Evolutionary conservation across 2,888 invertebrate species (phyloP).

Genomic region (Latrodectus elegans): DNA sequence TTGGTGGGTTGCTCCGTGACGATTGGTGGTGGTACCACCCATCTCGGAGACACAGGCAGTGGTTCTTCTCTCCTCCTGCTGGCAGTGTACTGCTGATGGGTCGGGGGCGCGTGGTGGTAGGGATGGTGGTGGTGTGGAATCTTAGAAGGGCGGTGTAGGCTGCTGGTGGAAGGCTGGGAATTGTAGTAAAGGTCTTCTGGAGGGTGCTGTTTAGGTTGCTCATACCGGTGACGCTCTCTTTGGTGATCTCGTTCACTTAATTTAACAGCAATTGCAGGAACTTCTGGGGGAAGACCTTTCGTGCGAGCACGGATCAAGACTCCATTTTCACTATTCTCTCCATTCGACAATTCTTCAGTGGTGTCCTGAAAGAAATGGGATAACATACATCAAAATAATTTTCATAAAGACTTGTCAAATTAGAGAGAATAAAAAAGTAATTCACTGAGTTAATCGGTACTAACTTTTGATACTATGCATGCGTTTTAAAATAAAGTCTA

Average conservation of each 20-base stretch:
- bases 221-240: constrained; percentile 61
- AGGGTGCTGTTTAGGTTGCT: constrained; percentile 68
- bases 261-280: constrained; percentile 70
- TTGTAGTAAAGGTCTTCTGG: constrained; percentile 71
- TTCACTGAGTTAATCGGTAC: too few species aligned
- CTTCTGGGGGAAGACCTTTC: constrained; percentile 71
- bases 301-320: constrained; percentile 70
- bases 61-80: constrained; percentile 60
- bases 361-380: constrained; percentile 78
- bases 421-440: too few species aligned
- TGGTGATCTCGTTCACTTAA: constrained; percentile 64
- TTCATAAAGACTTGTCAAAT: too few species aligned
- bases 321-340: constrained; percentile 72
- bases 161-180: constrained; percentile 67
- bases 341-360: constrained; percentile 70
- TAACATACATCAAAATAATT: too few species aligned
- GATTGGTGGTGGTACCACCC: constrained; percentile 74
- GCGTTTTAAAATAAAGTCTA: too few species aligned
- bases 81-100: constrained; percentile 61
- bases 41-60: constrained; percentile 28
- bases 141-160: constrained; percentile 31
- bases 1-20: constrained; percentile 92
- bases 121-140: constrained; percentile 59
- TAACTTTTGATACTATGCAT: too few species aligned
- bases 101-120: constrained; percentile 55